Conservation (phyloP, 2,797 vertebrate genomes). For the Anguilla marmorata region DNA sequence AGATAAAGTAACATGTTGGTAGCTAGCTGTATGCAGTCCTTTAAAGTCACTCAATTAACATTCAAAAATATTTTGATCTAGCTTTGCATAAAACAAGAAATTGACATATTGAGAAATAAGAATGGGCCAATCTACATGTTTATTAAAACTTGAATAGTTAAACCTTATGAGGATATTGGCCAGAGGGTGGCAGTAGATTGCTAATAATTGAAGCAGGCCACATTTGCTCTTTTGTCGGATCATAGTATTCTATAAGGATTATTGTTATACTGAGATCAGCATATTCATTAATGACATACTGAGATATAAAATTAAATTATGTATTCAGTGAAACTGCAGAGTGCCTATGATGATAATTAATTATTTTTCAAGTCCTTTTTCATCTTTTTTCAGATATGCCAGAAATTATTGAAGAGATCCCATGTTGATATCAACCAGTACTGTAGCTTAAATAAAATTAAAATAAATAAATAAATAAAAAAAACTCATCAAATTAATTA, state of each 20-base stretch:
- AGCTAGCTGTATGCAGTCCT: too few species aligned
- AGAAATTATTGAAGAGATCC: neutral
- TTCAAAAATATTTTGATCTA: too few species aligned
- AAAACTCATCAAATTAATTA: too few species aligned
- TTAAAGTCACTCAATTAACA: too few species aligned
- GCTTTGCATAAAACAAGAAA: too few species aligned
- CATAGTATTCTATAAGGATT: neutral
- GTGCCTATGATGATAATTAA: neutral
- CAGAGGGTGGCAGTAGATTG: slow-evolving; percentile 20
- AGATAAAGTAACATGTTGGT: too few species aligned
- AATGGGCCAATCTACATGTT: neutral
- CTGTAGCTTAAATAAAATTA: too few species aligned
- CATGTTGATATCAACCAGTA: neutral
- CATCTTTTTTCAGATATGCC: neutral
- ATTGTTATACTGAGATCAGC: neutral
- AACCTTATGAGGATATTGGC: slow-evolving; percentile 9
- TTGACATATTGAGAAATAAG: neutral
- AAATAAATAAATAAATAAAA: neutral
- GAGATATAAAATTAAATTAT: too few species aligned
- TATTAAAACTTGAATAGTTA: neutral
- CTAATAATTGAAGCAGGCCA: neutral
- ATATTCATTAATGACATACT: neutral
- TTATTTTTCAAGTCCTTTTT: neutral
- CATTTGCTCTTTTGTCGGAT: neutral
- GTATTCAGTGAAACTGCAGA: too few species aligned